These are phyloP conservation scores for Leucozona laternaria DNA, from an alignment of 2,888 invertebrate species.

Conservation along the genomic window DNA sequence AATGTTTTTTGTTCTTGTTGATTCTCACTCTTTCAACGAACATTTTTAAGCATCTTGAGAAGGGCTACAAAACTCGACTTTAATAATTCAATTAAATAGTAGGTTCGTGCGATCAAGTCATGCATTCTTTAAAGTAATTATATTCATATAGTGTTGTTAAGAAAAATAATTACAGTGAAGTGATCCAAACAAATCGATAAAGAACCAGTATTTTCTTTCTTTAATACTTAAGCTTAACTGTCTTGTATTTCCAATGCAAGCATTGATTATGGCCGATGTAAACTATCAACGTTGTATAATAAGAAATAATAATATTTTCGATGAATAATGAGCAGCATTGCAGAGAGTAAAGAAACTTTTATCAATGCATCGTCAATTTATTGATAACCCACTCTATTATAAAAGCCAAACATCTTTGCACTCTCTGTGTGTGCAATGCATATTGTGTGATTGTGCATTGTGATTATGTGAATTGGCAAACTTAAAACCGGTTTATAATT, in stretches of 20 bases:
- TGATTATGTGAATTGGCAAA: slow-evolving; percentile 12
- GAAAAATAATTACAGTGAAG: background rate
- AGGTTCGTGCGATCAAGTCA: background rate
- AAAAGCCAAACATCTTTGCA: background rate
- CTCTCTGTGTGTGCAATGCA: background rate
- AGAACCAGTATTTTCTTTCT: background rate
- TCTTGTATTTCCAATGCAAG: background rate
- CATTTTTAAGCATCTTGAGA: no score
- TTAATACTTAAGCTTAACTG: background rate
- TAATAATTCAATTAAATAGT: no score
- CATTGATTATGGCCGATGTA: background rate
- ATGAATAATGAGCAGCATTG: background rate
- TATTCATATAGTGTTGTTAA: background rate
- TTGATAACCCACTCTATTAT: slow-evolving; percentile 9
- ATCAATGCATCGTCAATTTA: slow-evolving; percentile 14
- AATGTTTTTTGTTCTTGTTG: no score
- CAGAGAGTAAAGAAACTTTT: background rate
- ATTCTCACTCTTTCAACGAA: no score
- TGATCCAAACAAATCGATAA: background rate
- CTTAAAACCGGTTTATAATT: slow-evolving; percentile 11
- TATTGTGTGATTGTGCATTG: background rate
- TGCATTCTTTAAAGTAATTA: background rate
- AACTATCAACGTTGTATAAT: background rate
- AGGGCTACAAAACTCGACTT: no score
- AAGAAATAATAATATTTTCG: background rate